phyloP scores from a whole-genome alignment of 2,113 vertebrate species.

The Azemiops feae region DNA sequence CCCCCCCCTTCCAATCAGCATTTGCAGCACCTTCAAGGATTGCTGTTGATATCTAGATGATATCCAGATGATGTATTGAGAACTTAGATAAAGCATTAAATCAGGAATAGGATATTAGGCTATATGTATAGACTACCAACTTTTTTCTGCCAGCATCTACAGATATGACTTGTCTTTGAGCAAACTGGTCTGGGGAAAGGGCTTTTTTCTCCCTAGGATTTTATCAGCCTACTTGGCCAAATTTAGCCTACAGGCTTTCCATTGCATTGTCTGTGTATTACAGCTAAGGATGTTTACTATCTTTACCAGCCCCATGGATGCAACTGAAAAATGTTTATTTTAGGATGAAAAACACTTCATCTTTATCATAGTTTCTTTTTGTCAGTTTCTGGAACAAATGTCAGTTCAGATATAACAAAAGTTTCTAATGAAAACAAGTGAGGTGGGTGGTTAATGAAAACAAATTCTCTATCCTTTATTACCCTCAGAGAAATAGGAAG shows the following conservation, averaged over 20 bases:
- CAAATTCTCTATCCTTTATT: background rate
- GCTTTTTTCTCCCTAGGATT: background rate
- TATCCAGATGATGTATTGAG: background rate
- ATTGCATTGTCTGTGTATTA: background rate
- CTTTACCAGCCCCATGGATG: background rate
- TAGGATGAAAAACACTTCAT: background rate
- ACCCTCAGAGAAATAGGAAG: slow-evolving; percentile 3
- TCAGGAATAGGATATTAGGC: background rate
- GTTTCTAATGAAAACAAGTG: background rate
- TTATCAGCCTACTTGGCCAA: background rate
- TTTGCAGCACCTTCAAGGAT: background rate
- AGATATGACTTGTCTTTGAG: background rate
- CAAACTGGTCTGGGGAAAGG: background rate
- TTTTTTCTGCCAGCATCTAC: background rate
- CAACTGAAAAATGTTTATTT: background rate
- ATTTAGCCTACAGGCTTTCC: background rate
- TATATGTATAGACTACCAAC: background rate
- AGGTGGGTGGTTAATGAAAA: background rate
- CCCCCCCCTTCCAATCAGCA: background rate
- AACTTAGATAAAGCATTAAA: background rate
- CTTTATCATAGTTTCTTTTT: background rate
- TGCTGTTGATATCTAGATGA: background rate
- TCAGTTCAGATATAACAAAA: background rate
- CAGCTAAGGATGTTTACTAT: background rate
- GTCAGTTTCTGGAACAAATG: background rate